Conservation (phyloP, 2,797 vertebrate genomes). For the Lithobates pipiens region DNA sequence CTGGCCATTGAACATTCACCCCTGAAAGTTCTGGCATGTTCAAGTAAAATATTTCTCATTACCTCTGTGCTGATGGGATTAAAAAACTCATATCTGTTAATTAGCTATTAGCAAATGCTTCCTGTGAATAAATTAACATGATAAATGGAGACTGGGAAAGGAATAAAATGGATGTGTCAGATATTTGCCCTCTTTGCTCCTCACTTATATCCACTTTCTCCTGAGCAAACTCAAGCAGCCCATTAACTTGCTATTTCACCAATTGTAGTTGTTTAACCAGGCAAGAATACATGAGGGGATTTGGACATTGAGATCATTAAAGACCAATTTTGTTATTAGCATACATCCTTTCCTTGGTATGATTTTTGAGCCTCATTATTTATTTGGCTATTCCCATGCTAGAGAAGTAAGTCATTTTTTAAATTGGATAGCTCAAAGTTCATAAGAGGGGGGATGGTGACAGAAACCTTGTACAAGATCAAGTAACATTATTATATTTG, state of each 20-base stretch:
- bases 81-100: slow-evolving; percentile 62
- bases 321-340: slow-evolving; percentile 61
- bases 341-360: slow-evolving; percentile 55
- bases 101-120: slow-evolving; percentile 60
- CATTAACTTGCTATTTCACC: slow-evolving; percentile 55
- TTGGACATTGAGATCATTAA: slow-evolving; percentile 60
- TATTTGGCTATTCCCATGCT: slow-evolving; percentile 55
- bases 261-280: slow-evolving; percentile 60
- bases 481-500: slow-evolving; percentile 5
- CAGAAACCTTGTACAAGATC: slow-evolving; percentile 23
- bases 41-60: slow-evolving; percentile 40
- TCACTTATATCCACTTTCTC: slow-evolving; percentile 42
- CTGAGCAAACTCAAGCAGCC: slow-evolving; percentile 36
- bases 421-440: slow-evolving; percentile 57
- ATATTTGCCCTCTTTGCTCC: slow-evolving; percentile 50
- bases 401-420: slow-evolving; percentile 45
- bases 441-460: slow-evolving; percentile 24
- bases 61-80: slow-evolving; percentile 54
- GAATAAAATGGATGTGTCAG: slow-evolving; percentile 45
- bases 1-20: slow-evolving; percentile 3
- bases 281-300: slow-evolving; percentile 60
- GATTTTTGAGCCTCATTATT: slow-evolving; percentile 55
- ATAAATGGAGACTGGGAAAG: slow-evolving; percentile 40
- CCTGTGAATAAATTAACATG: slow-evolving; percentile 63
- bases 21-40: slow-evolving; percentile 23